Conservation (phyloP, 2,113 vertebrate genomes). For the Entelurus aequoreus region DNA sequence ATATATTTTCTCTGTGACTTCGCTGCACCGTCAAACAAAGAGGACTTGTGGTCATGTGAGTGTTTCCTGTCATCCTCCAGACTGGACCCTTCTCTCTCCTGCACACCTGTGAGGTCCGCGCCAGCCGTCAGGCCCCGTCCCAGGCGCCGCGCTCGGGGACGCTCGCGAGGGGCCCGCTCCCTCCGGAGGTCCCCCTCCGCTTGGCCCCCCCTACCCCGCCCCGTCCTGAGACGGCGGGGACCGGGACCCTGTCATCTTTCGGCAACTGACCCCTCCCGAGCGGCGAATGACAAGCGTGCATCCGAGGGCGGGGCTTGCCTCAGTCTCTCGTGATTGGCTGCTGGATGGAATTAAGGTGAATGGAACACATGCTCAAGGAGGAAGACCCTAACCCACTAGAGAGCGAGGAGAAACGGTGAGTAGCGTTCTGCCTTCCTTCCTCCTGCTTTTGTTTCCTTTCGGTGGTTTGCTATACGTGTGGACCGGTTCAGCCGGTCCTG, state of each 20-base stretch:
- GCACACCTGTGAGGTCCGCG: conserved; percentile 25
- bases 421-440: not conserved
- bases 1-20: too few species aligned
- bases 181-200: conserved; percentile 5
- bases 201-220: too few species aligned
- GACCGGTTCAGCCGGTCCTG: not conserved
- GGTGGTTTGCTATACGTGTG: not conserved
- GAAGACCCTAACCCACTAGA: conserved; percentile 77
- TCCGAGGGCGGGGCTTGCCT: conserved; percentile 79
- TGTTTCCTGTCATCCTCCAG: conserved; percentile 31
- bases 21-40: too few species aligned
- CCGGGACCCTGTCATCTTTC: conserved; percentile 58
- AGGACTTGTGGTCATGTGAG: not conserved
- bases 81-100: conserved; percentile 12
- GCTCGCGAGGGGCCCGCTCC: conserved; percentile 31
- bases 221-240: conserved; percentile 24
- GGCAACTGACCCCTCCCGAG: conserved; percentile 57
- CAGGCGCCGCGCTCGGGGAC: not conserved
- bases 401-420: conserved; percentile 78
- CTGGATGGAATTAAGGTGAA: conserved; percentile 85
- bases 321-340: conserved; percentile 80
- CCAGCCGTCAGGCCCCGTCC: conserved; percentile 5
- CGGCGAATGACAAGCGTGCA: conserved; percentile 75
- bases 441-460: not conserved
- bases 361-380: conserved; percentile 81